phyloP scores from a whole-genome alignment of 2,113 vertebrate genomes.

The Talpa occidentalis region DNA sequence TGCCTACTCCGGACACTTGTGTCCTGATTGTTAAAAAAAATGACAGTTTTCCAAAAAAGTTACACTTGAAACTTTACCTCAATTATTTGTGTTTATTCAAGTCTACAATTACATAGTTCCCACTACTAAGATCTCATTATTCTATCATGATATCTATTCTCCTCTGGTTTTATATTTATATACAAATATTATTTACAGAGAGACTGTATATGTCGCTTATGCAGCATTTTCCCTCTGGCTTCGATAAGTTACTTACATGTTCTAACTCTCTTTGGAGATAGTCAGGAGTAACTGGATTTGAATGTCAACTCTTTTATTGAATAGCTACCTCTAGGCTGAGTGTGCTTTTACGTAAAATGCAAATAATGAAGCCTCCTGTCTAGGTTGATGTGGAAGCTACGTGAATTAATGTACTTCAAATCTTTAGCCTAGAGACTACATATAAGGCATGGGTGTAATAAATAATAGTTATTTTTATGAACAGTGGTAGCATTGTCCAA shows the following conservation, averaged over 20 bases:
- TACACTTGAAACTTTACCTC: background rate
- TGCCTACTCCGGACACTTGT: background rate
- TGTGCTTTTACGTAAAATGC: conserved; percentile 10
- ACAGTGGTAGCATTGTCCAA: background rate
- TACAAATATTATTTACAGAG: background rate
- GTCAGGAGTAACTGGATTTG: conserved; percentile 9
- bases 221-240: background rate
- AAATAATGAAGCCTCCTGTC: conserved; percentile 24
- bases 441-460: background rate
- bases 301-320: conserved; percentile 4
- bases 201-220: background rate
- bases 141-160: background rate
- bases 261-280: background rate
- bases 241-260: background rate
- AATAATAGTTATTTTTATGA: background rate
- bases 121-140: background rate
- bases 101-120: background rate
- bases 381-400: background rate
- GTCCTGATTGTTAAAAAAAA: background rate
- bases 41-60: background rate
- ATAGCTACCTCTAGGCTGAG: background rate
- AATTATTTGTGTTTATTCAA: background rate
- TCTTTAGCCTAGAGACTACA: background rate
- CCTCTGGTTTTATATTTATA: conserved; percentile 3
- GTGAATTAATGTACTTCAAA: background rate